phyloP scores from a whole-genome alignment of 53 echinoderm and acorn worm species.

The Astropecten irregularis region DNA sequence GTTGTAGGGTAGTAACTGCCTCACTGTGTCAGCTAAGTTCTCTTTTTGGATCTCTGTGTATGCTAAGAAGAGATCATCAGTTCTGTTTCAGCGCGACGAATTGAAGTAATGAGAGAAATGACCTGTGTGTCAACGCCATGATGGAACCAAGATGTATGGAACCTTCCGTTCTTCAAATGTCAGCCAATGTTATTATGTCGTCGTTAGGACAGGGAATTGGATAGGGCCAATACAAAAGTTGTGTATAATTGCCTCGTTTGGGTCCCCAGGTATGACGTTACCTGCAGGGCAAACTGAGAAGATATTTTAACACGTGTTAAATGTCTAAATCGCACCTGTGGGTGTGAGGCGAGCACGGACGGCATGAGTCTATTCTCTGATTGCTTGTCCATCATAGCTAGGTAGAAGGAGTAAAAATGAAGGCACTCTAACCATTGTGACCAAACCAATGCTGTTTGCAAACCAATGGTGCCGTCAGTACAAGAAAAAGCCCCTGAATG shows the following conservation, averaged over 20 bases:
- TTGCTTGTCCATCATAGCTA: conserved; percentile 46
- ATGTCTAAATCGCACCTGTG: conserved; percentile 38
- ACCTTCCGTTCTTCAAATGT: too few relatives aligned
- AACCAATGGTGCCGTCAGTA: conserved; percentile 5
- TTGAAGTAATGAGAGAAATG: too few relatives aligned
- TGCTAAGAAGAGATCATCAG: too few relatives aligned
- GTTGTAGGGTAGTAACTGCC: too few relatives aligned
- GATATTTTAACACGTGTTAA: conserved; percentile 43
- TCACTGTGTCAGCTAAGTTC: too few relatives aligned
- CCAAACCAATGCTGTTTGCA: background rate
- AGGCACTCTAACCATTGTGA: conserved; percentile 22
- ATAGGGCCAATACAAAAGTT: conserved; percentile 25
- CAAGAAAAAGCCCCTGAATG: conserved; percentile 15
- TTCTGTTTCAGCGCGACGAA: too few relatives aligned
- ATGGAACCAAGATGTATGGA: too few relatives aligned
- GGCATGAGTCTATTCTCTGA: background rate
- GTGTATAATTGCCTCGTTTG: background rate
- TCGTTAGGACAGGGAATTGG: conserved; percentile 1
- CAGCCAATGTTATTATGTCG: background rate
- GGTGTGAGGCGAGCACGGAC: background rate
- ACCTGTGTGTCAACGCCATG: too few relatives aligned
- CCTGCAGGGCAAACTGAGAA: conserved; percentile 19
- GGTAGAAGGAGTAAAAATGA: background rate
- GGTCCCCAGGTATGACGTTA: background rate
- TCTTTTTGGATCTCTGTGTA: too few relatives aligned